Conservation (phyloP, 2,888 invertebrate genomes). For the Caenorhabditis imperialis region DNA sequence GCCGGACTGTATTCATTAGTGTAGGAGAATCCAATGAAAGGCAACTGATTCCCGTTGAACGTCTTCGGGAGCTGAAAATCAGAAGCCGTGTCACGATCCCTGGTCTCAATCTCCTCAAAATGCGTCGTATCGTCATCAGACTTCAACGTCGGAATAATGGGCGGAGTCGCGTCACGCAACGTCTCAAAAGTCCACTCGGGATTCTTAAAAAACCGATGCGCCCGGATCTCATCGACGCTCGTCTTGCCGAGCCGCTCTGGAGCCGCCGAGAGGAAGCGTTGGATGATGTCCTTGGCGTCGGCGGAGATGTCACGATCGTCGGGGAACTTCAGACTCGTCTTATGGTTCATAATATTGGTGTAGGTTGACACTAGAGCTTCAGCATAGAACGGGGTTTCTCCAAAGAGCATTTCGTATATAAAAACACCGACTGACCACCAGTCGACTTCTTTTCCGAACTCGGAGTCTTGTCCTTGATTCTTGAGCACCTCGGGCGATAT, state of each 20-base stretch:
- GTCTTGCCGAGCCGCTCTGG: constrained; percentile 85
- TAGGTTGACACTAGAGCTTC: constrained; percentile 98
- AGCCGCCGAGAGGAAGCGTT: constrained; percentile 86
- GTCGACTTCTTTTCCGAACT: constrained; percentile 92
- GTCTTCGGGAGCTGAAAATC: constrained; percentile 96
- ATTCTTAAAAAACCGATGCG: constrained; percentile 94
- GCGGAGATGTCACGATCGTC: constrained; percentile 91
- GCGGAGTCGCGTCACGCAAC: constrained; percentile 89
- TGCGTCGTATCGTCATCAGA: constrained; percentile 98
- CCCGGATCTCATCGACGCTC: constrained; percentile 94
- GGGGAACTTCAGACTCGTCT: constrained; percentile 94
- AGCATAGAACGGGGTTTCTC: constrained; percentile 97
- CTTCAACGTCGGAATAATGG: constrained; percentile 93
- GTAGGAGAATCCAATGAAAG: constrained; percentile 98
- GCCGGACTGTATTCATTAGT: constrained; percentile 83
- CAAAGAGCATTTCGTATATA: constrained; percentile 96
- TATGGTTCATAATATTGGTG: constrained; percentile 98
- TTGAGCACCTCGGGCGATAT: constrained; percentile 98
- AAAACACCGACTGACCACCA: constrained; percentile 94
- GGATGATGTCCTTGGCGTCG: constrained; percentile 79
- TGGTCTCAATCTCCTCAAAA: constrained; percentile 87
- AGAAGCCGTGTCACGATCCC: constrained; percentile 83
- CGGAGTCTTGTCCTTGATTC: constrained; percentile 94
- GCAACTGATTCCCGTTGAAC: constrained; percentile 97
- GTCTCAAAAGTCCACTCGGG: constrained; percentile 98